Conservation (phyloP, 2,888 invertebrate species). For the Gortyna flavago region DNA sequence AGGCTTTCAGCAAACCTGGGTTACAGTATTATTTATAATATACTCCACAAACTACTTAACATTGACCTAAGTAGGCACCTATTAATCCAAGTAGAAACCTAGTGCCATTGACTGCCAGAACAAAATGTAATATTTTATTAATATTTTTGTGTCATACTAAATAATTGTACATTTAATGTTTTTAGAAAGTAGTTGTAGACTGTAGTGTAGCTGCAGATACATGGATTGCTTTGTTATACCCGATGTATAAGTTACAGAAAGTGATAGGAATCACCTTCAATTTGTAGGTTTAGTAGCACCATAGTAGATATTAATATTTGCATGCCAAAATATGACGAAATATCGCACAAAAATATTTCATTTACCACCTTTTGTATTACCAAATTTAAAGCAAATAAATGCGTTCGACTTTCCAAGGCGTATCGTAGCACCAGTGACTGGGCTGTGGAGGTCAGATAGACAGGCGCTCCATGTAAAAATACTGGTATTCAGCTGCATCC, state of each 20-base stretch:
- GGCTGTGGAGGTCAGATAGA: background rate
- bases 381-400: background rate
- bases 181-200: conserved; percentile 26
- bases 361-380: background rate
- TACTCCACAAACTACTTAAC: conserved; percentile 1
- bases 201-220: conserved; percentile 16
- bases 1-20: background rate
- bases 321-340: background rate
- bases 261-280: background rate
- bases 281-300: background rate
- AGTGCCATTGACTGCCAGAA: conserved; percentile 37
- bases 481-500: background rate
- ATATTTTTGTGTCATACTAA: conserved; percentile 5
- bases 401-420: no score
- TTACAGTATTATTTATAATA: background rate
- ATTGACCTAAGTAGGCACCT: background rate
- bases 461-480: background rate
- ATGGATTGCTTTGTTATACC: conserved; percentile 14
- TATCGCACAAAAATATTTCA: background rate
- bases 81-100: conserved; percentile 10
- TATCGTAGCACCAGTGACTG: no score
- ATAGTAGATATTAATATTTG: background rate
- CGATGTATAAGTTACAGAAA: background rate
- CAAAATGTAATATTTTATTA: conserved; percentile 30
- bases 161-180: background rate